Evolutionary conservation across 2,888 invertebrate species (phyloP), one percentile per base, ranked within the genome.

Genomic region (Drosophila longiperda): DNA sequence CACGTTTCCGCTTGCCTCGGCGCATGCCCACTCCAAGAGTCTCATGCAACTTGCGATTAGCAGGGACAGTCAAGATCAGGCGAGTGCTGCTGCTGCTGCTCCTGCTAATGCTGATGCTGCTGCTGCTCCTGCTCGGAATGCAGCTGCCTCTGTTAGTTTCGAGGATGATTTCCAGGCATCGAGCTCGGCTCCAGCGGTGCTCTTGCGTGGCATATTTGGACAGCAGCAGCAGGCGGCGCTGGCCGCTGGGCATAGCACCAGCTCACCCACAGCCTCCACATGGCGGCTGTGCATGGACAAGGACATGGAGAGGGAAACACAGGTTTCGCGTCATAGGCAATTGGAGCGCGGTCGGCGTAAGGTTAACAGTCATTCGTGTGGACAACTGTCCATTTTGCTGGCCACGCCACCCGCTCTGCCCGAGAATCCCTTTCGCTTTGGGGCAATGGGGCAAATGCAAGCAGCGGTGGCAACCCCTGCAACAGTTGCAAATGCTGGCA

Each of bases 141-240:
- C 9, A 36, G 17, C 17, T 23, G 1, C 54, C 17, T 54, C 75
- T 15, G 67, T 60, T 55, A 90, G 87, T n/a, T 89, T 90, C 34
- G 90, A 89, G 15, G 89, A 91, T 64, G 88, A 90, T 42, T 84
- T 82, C 66, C 92, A 90, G 75, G 66, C 92, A 48, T 87, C 92
- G 7, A 82, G 73, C 23, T 92, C 92, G 20, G 92, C 92, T 7
- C 92, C 92, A 3, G 91, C 91, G 6, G 73, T 79, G 12, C 73
- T 92, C 15, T 58, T 91, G 23, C 92, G 80, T 57, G 73, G 77
- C n/a, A 72, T 77, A 23, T 89, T 89, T 40, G 73, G 68, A n/a
- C 77, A 63, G 32, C 69, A 62, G 52, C 64, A 32, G 32, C 69
- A 62, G 52, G 60, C 23, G 32, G 49, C 33, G 11, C 55, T 63